A percentile compares a stretch with the other conserved stretches of the same genome.
phyloP scores from a whole-genome alignment of 2,113 vertebrate species.

The Oophaga pumilio region DNA sequence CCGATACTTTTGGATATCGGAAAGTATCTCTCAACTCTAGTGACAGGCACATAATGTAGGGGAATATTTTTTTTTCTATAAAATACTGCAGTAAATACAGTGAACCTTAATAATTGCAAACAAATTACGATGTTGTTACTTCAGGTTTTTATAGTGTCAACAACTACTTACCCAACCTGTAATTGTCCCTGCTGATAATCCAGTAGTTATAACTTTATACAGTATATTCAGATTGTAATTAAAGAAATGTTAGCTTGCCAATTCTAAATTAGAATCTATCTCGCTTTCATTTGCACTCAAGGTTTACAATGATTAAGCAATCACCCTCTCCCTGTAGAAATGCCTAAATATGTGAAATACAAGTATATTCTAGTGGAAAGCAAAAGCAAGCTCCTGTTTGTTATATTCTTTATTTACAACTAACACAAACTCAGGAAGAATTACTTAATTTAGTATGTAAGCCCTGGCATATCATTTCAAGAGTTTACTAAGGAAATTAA shows the following conservation, averaged over 20 bases:
- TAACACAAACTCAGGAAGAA: neutral
- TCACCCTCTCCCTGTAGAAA: neutral
- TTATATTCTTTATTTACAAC: neutral
- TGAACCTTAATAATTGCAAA: no score
- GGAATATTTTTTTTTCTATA: no score
- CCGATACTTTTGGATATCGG: no score
- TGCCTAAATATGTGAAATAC: neutral
- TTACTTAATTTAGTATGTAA: neutral
- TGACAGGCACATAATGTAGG: no score
- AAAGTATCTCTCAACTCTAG: no score
- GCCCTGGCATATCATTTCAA: neutral
- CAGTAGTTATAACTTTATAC: neutral
- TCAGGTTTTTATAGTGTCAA: no score
- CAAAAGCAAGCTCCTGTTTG: neutral
- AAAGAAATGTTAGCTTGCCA: neutral
- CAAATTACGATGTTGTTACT: no score
- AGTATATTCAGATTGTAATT: neutral
- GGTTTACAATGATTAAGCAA: neutral
- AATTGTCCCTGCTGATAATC: neutral
- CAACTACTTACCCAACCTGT: no score
- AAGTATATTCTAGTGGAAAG: neutral
- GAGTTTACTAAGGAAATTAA: no score
- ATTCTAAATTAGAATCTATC: constrained; percentile 6
- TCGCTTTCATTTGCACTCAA: neutral
- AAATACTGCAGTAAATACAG: no score